These are phyloP conservation scores for Callyntrura guangdongensis DNA, from an alignment of 2,888 invertebrate species.

Conservation along the genomic window DNA sequence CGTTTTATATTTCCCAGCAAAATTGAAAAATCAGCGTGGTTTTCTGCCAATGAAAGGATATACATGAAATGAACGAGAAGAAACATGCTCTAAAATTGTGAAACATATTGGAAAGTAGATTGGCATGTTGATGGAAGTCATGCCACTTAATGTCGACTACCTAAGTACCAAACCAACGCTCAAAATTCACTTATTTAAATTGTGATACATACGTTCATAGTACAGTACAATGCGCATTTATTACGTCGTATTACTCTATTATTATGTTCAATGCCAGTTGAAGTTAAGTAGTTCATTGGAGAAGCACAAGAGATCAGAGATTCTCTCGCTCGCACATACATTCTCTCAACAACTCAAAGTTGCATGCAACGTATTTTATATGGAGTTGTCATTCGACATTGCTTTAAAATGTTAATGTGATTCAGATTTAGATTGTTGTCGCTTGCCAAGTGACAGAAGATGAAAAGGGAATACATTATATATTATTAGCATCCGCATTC, in stretches of 20 bases:
- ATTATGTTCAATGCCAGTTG: slow-evolving; percentile 32
- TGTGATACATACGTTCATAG: not conserved
- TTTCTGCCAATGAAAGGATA: no score
- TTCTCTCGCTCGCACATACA: not conserved
- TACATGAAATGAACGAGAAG: not conserved
- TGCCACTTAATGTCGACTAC: not conserved
- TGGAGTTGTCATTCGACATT: slow-evolving; percentile 31
- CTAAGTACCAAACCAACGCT: not conserved
- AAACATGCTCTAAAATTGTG: not conserved
- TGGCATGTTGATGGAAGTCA: not conserved
- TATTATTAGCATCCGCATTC: no score
- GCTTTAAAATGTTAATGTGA: slow-evolving; percentile 44
- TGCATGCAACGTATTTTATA: slow-evolving; percentile 6
- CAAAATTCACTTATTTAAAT: not conserved
- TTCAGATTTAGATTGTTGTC: slow-evolving; percentile 47
- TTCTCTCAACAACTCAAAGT: not conserved
- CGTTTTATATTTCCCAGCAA: no score
- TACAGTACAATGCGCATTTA: not conserved
- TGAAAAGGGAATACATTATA: not conserved
- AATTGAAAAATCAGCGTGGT: no score
- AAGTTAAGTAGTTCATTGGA: not conserved
- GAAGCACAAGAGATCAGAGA: not conserved
- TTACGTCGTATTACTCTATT: not conserved
- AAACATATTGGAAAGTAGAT: not conserved
- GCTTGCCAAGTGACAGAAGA: slow-evolving; percentile 53